phyloP scores from a whole-genome alignment of 2,113 vertebrate species.

The Zosterops hypoxanthus region DNA sequence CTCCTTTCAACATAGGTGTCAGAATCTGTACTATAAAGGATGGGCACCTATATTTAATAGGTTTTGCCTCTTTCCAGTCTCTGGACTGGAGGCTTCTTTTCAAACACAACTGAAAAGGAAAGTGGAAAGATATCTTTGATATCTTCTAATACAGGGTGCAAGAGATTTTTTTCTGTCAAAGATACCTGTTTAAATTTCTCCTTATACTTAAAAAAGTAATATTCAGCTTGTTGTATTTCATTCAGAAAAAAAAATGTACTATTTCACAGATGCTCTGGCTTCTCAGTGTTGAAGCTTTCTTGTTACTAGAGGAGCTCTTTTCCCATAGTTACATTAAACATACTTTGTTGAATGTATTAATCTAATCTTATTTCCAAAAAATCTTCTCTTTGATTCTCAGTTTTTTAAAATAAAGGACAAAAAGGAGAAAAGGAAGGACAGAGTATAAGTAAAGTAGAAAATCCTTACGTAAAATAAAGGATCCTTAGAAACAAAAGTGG shows the following conservation, averaged over 20 bases:
- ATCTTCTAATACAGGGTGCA: too few species aligned
- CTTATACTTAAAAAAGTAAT: neutral
- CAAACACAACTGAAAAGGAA: neutral
- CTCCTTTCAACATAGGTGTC: neutral
- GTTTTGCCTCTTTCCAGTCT: neutral
- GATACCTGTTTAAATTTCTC: neutral
- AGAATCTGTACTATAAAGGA: neutral
- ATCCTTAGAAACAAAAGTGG: neutral
- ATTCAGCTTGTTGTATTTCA: neutral
- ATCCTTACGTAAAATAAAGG: neutral
- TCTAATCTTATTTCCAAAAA: neutral
- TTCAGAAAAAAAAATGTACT: neutral
- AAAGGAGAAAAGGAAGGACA: neutral
- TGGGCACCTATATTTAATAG: accelerated
- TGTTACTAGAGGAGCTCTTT: neutral
- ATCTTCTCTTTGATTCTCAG: neutral
- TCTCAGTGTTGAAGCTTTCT: neutral
- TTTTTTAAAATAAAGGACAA: neutral
- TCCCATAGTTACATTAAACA: neutral
- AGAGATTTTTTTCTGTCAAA: neutral
- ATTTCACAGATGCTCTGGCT: neutral
- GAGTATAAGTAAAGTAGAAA: neutral
- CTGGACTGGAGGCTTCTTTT: neutral
- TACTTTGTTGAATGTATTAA: neutral
- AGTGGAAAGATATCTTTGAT: neutral